Evolutionary conservation across 2,888 invertebrate species (phyloP).

Genomic region (Aleiodes leptofemur): DNA sequence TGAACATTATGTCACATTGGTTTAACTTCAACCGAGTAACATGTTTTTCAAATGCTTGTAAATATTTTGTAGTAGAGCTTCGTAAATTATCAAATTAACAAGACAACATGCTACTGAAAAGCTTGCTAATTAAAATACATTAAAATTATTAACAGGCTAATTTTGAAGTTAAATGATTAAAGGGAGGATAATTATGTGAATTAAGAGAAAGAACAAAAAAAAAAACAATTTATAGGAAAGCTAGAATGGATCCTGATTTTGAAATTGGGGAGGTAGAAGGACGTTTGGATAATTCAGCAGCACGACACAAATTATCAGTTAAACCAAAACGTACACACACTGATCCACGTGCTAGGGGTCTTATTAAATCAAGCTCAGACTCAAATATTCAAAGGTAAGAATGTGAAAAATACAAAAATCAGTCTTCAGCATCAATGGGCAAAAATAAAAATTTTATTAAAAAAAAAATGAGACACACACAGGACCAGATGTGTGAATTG

Average conservation of each 20-base stretch:
- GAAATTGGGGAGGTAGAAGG: conserved; percentile 78
- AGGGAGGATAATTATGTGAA: neutral
- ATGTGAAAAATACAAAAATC: conserved; percentile 19
- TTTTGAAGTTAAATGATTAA: neutral
- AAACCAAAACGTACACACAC: conserved; percentile 83
- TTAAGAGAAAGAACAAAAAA: conserved; percentile 36
- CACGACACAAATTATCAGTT: conserved; percentile 85
- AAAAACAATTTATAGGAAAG: conserved; percentile 64
- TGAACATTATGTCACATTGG: conserved; percentile 25
- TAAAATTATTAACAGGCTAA: neutral
- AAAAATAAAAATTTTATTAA: conserved; percentile 33
- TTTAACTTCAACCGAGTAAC: conserved; percentile 14
- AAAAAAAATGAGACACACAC: conserved; percentile 9
- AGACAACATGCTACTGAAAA: neutral
- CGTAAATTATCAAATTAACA: conserved; percentile 9
- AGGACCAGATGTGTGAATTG: too few species aligned
- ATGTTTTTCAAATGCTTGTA: neutral
- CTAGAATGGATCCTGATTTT: conserved; percentile 78
- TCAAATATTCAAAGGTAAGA: conserved; percentile 63
- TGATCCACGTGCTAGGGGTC: conserved; percentile 75
- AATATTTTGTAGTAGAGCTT: neutral
- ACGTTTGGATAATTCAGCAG: conserved; percentile 84
- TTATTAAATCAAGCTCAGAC: conserved; percentile 64
- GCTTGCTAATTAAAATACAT: conserved; percentile 18
- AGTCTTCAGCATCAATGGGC: conserved; percentile 20